Evolutionary conservation across 1,140 invertebrate species (phyloP).

Genomic region (honey bee (Apis mellifera)): DNA sequence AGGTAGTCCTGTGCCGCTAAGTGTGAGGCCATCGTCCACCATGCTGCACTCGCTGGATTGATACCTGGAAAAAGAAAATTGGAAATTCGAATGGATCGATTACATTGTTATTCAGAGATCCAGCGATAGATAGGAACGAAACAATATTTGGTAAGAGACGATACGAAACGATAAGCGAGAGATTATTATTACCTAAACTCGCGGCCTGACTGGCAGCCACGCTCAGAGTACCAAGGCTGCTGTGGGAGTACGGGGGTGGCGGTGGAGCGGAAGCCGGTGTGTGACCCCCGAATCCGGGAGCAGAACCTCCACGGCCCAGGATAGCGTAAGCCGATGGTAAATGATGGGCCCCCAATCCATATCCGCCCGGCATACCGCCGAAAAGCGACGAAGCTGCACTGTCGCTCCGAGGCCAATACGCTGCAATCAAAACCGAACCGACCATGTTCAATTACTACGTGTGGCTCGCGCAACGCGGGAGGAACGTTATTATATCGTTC

Average conservation of each 20-base stretch:
- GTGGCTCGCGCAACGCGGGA: not conserved
- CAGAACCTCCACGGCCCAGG: conserved; percentile 75
- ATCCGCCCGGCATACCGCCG: conserved; percentile 81
- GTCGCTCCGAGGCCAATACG: conserved; percentile 85
- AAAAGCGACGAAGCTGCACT: conserved; percentile 80
- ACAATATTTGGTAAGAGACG: too few relatives aligned
- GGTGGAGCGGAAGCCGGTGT: conserved; percentile 81
- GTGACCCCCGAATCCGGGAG: conserved; percentile 81
- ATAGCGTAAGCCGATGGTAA: conserved; percentile 80
- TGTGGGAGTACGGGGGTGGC: conserved; percentile 80
- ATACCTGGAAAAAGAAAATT: conserved; percentile 72
- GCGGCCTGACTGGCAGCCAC: conserved; percentile 91
- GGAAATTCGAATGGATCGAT: not conserved
- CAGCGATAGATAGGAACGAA: too few relatives aligned
- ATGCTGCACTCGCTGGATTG: conserved; percentile 86
- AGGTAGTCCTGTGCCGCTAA: conserved; percentile 92
- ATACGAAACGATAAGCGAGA: too few relatives aligned
- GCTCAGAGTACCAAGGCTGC: conserved; percentile 86
- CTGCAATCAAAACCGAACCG: conserved; percentile 78
- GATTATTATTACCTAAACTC: conserved; percentile 84
- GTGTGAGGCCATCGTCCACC: conserved; percentile 94
- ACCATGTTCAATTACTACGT: conserved; percentile 1
- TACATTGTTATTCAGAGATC: too few relatives aligned
- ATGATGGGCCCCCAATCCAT: conserved; percentile 82
- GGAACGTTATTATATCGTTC: too few relatives aligned